Evolutionary conservation across 2,888 invertebrate species (phyloP).

Genomic region (Metopia argyrocephala): DNA sequence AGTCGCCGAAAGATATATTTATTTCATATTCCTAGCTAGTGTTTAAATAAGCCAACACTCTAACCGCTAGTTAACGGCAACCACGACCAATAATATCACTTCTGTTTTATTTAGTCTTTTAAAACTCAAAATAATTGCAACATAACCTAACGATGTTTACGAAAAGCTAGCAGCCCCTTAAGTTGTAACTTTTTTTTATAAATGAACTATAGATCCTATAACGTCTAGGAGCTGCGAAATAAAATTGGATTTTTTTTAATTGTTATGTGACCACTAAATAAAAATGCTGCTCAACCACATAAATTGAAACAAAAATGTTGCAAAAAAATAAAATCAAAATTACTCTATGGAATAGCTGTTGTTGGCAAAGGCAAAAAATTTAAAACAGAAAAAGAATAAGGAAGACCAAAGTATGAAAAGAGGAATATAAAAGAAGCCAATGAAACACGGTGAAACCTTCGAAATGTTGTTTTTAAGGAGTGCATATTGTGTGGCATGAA

Average conservation of each 20-base stretch:
- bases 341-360: background rate
- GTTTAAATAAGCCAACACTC: too few species aligned
- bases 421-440: background rate
- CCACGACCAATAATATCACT: too few species aligned
- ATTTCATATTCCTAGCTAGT: too few species aligned
- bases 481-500: background rate
- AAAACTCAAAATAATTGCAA: too few species aligned
- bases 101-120: too few species aligned
- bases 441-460: background rate
- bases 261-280: conserved; percentile 49
- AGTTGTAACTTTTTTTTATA: too few species aligned
- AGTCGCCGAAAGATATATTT: too few species aligned
- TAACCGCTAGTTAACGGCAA: too few species aligned
- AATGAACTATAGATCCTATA: too few species aligned
- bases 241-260: background rate
- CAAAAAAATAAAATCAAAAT: conserved; percentile 2
- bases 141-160: too few species aligned
- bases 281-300: background rate
- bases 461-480: background rate
- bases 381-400: background rate
- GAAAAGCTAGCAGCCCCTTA: too few species aligned
- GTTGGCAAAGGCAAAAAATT: background rate
- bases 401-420: background rate
- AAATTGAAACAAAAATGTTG: conserved; percentile 23
- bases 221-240: background rate